phyloP scores from a whole-genome alignment of 1,140 invertebrate species.

The Drosophila erecta region DNA sequence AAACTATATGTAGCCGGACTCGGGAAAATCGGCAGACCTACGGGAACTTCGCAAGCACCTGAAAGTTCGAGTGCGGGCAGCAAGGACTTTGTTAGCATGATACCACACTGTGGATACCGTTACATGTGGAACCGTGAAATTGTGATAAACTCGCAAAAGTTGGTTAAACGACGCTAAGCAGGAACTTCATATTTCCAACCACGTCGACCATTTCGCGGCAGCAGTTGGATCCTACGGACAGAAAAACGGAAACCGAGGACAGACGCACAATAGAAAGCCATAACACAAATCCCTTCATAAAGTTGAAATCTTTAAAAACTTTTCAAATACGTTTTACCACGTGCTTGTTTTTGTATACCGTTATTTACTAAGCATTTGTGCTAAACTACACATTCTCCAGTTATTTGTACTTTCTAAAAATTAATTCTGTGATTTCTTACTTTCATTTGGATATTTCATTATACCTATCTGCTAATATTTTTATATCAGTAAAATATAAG shows the following conservation, averaged over 20 bases:
- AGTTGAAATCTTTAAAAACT: background rate
- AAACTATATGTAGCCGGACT: conserved; percentile 68
- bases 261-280: conserved; percentile 18
- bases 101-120: conserved; percentile 90
- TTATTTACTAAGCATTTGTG: conserved; percentile 21
- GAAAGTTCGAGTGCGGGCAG: conserved; percentile 42
- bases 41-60: conserved; percentile 1
- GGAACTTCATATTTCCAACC: conserved; percentile 28
- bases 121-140: conserved; percentile 95
- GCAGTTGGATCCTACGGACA: conserved; percentile 63
- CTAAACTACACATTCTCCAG: conserved; percentile 19
- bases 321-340: background rate
- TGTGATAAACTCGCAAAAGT: conserved; percentile 94
- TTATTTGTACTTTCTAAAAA: conserved; percentile 54
- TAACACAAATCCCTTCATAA: conserved; percentile 6
- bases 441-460: conserved; percentile 42
- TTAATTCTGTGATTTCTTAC: conserved; percentile 50
- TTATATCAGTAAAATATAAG: too few relatives aligned
- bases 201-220: conserved; percentile 62
- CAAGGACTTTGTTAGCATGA: conserved; percentile 85
- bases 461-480: too few relatives aligned
- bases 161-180: conserved; percentile 92
- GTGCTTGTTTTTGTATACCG: conserved; percentile 9
- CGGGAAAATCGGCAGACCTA: background rate
- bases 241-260: conserved; percentile 21